Evolutionary conservation across 2,113 vertebrate species (phyloP), one percentile per base, ranked within the genome.

Genomic region (Hypanus sabinus): DNA sequence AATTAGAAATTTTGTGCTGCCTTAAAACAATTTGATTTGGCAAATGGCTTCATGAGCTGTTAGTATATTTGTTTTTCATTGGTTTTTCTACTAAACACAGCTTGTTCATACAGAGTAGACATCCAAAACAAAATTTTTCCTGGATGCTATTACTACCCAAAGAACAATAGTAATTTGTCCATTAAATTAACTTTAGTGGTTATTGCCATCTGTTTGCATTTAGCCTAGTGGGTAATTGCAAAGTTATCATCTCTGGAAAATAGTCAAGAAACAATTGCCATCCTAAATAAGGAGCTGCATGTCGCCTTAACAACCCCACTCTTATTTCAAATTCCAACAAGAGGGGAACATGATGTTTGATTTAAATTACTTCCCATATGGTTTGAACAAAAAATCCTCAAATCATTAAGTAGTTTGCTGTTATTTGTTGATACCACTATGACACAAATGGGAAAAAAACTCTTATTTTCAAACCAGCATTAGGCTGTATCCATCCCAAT

Each of bases 201-300:
- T 90, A 90, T 65, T 90, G n/a, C 85, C 85, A 36, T 90, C 85
- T 90, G 85, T 90, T 90, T 65, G 85, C 57, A 90, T 65, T 90
- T 90, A 90, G 60, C n/a, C 60, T 65, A 10, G 30, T 90, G 18
- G 60, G 85, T 90, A 90, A 68, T 90, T 90, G 85, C n/a, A 62
- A 90, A 90, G 85, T 90, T 90, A 90, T 90, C 33, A 90, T 33
- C n/a, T 65, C 85, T 90, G 85, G 30, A 30, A 90, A 90, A n/a
- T 68, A 90, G 85, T 90, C 85, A 90, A 90, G 27, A 68, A 90
- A 11, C 57, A 90, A 90, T 90, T 90, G 14, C 30, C 20, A 24
- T 90, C 60, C 30, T 65, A 62, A 90, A 90, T 90, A 90, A 90
- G 85, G 30, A 65, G 85, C 30, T 33, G 14, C 62, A 68, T 65